Conservation (phyloP, 2,113 vertebrate species). For the Strix uralensis region DNA sequence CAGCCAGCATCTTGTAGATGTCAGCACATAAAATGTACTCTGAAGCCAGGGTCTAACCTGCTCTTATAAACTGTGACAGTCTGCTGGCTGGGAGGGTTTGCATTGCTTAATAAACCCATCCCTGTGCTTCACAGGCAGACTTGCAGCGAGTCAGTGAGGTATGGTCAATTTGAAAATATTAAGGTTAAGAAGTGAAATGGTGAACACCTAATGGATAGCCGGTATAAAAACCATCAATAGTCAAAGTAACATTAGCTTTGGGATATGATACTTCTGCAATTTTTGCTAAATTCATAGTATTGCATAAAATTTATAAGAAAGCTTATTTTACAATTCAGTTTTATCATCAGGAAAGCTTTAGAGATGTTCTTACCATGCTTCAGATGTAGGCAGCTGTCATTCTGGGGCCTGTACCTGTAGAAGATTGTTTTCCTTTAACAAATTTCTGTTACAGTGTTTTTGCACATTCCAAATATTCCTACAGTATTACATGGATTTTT, state of each 20-base stretch:
- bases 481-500: slow-evolving; percentile 32
- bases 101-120: background rate
- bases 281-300: slow-evolving; percentile 49
- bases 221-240: slow-evolving; percentile 73
- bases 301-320: slow-evolving; percentile 53
- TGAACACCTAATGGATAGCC: slow-evolving; percentile 57
- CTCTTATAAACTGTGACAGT: background rate
- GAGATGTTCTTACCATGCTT: slow-evolving; percentile 95
- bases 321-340: slow-evolving; percentile 52
- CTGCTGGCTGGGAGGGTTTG: background rate
- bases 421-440: slow-evolving; percentile 92
- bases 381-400: slow-evolving; percentile 99
- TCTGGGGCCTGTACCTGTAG: slow-evolving; percentile 99
- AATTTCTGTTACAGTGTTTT: slow-evolving; percentile 70
- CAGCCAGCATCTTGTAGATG: background rate
- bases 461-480: slow-evolving; percentile 74
- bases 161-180: background rate
- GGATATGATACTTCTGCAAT: slow-evolving; percentile 28
- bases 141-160: slow-evolving; percentile 50
- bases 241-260: slow-evolving; percentile 45
- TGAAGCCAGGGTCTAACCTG: background rate
- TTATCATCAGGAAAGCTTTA: slow-evolving; percentile 74
- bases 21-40: background rate
- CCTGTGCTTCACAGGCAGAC: slow-evolving; percentile 1
- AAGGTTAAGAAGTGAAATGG: background rate